A percentile compares a stretch with the other conserved stretches of the same genome.
These are phyloP conservation scores for Microplitis deprimator DNA, from an alignment of 2,888 invertebrate genomes.

Conservation along the genomic window DNA sequence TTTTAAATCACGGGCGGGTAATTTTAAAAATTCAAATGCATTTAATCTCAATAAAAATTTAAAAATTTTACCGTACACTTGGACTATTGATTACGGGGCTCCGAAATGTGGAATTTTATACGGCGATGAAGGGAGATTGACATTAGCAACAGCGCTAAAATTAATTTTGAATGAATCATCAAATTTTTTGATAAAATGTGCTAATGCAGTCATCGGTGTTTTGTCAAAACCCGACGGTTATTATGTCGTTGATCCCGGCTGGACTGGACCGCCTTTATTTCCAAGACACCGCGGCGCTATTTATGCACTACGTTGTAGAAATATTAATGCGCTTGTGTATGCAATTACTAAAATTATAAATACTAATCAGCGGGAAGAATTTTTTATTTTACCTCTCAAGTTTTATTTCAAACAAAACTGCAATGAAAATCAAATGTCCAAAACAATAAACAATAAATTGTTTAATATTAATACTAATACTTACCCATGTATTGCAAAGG, in stretches of 20 bases:
- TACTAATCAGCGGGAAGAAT: constrained; percentile 60
- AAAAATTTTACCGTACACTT: constrained; percentile 61
- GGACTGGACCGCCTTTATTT: constrained; percentile 66
- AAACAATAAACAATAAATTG: not conserved
- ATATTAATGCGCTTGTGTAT: constrained; percentile 60
- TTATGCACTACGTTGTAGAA: constrained; percentile 64
- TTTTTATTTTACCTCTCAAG: constrained; percentile 59
- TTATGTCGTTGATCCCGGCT: constrained; percentile 63
- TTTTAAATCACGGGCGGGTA: constrained; percentile 48
- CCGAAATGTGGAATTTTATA: constrained; percentile 61
- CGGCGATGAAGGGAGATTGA: constrained; percentile 50
- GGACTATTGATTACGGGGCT: constrained; percentile 59
- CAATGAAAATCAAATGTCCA: not conserved
- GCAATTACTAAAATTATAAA: constrained; percentile 64
- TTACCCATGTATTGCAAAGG: not conserved
- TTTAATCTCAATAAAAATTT: constrained; percentile 59
- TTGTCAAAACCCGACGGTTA: constrained; percentile 57
- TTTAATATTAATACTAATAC: not conserved
- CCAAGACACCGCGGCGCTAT: constrained; percentile 59
- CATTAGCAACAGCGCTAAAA: constrained; percentile 53
- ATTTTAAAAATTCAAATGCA: constrained; percentile 53
- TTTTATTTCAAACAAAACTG: constrained; percentile 51
- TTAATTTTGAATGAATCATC: constrained; percentile 52
- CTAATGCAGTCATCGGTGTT: constrained; percentile 55
- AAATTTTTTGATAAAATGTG: constrained; percentile 62